Conservation (phyloP, 92 coral and sea anemone genomes). For the Epizoanthus rinbou region DNA sequence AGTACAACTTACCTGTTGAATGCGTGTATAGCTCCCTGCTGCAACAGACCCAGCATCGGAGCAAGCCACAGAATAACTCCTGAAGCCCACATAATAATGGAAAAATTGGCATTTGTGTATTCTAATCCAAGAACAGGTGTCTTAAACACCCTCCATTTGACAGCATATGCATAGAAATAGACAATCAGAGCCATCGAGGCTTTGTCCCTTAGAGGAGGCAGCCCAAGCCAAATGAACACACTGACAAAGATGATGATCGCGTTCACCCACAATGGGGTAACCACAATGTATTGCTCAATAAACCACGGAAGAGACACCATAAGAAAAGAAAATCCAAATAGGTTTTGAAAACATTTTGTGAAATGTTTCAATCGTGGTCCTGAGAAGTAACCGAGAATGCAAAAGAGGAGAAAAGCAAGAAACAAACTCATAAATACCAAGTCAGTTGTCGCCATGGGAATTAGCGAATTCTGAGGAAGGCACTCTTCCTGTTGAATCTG, state of each 20-base stretch:
- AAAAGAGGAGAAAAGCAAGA: not conserved
- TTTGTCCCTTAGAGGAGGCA: slow-evolving; percentile 79
- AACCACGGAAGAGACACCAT: slow-evolving; percentile 83
- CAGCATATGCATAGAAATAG: slow-evolving; percentile 75
- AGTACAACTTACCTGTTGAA: slow-evolving; percentile 62
- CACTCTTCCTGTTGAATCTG: not conserved
- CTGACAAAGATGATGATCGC: slow-evolving; percentile 50
- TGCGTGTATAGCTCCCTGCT: slow-evolving; percentile 60
- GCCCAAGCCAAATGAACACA: slow-evolving; percentile 70
- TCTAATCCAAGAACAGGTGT: slow-evolving; percentile 56
- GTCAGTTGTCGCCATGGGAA: not conserved
- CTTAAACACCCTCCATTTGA: slow-evolving; percentile 84
- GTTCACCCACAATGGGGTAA: slow-evolving; percentile 62
- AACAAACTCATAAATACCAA: not conserved
- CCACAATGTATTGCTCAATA: slow-evolving; percentile 68
- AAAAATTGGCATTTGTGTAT: slow-evolving; percentile 42
- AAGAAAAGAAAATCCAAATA: slow-evolving; percentile 58
- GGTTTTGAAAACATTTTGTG: not conserved
- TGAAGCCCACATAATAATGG: slow-evolving; percentile 56
- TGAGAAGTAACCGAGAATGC: not conserved
- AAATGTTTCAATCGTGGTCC: not conserved
- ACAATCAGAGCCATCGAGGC: slow-evolving; percentile 71
- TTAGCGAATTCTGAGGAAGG: not conserved
- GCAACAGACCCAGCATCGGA: slow-evolving; percentile 65
- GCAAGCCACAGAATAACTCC: slow-evolving; percentile 72